These are phyloP conservation scores for Myiagra hebetior DNA, from an alignment of 2,113 vertebrate genomes.

Conservation along the genomic window DNA sequence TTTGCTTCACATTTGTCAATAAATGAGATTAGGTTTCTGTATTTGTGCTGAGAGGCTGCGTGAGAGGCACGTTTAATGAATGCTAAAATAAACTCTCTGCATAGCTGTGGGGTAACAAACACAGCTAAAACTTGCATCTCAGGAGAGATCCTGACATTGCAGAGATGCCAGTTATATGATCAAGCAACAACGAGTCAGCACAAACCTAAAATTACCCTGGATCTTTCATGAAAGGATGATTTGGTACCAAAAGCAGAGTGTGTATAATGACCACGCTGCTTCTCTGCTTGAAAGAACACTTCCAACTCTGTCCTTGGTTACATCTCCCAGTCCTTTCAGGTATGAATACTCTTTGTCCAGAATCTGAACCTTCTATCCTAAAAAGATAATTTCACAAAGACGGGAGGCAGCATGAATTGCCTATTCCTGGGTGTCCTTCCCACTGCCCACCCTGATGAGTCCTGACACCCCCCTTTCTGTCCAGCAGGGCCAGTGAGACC, in stretches of 20 bases:
- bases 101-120: slow-evolving; percentile 24
- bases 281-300: background rate
- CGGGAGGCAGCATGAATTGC: background rate
- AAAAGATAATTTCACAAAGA: background rate
- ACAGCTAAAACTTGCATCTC: background rate
- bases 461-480: background rate
- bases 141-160: slow-evolving; percentile 11
- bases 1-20: slow-evolving; percentile 58
- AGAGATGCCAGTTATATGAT: slow-evolving; percentile 2
- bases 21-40: slow-evolving; percentile 51
- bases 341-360: background rate
- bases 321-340: background rate
- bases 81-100: slow-evolving; percentile 31
- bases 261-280: background rate
- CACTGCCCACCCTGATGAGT: background rate
- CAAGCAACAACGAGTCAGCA: background rate
- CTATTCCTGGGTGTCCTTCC: background rate
- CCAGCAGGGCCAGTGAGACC: background rate
- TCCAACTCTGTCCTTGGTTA: background rate
- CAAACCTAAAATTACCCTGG: background rate
- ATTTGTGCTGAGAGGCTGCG: slow-evolving; percentile 16
- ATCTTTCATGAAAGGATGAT: background rate
- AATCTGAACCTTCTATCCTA: background rate
- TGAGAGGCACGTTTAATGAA: slow-evolving; percentile 25
- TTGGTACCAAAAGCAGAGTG: background rate